Evolutionary conservation across 37 sponge, comb jelly and placozoan genomes (phyloP), one percentile per base, ranked within the genome.

Genomic region (Spongia lamella): DNA sequence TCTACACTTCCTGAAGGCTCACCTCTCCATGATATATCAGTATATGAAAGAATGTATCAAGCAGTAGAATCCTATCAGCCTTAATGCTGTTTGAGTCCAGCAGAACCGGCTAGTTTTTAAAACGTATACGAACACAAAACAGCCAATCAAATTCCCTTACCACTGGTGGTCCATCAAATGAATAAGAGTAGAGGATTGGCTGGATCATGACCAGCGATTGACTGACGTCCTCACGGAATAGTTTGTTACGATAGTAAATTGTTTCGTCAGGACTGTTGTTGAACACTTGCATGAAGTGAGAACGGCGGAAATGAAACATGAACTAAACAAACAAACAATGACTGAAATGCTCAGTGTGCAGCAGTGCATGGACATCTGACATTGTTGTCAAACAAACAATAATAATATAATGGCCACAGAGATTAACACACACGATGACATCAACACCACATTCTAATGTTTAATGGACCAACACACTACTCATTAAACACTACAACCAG

Each of bases 181-280:
- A 90, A 77, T 98, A 98, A 63, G 94, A 80, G 66, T 92, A 98
- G 37, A 98, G 91, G 21, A 85, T 90, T 7, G 99, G 99, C 57
- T 98, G 99, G 2, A 98, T 89, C 99, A 98, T 98, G 31, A 95
- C 76, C 57, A 98, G 75, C 13, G 83, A 84, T 53, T 92, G 88
- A 19, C 79, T 93, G 32, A 95, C 94, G 49, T 98, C 92, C 60
- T 98, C 99, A 17, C 85, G 63, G 60, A 89, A 82, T 63, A 98
- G 85, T 49, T 98, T 98, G 83, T 95, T 93, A 19, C 95, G 81
- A 76, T 98, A 98, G 76, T 95, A 98, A 3, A 96, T 70, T 4
- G 83, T 89, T 68, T 98, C 99, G 58, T 98, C 99, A 21, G 99
- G 99, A 79, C 96, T 95, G 87, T 95, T 95, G 77, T 98, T 98